A percentile compares a stretch with the other conserved stretches of the same genome.
Conservation (phyloP, 2,113 vertebrate genomes). For the Phrynosoma platyrhinos region DNA sequence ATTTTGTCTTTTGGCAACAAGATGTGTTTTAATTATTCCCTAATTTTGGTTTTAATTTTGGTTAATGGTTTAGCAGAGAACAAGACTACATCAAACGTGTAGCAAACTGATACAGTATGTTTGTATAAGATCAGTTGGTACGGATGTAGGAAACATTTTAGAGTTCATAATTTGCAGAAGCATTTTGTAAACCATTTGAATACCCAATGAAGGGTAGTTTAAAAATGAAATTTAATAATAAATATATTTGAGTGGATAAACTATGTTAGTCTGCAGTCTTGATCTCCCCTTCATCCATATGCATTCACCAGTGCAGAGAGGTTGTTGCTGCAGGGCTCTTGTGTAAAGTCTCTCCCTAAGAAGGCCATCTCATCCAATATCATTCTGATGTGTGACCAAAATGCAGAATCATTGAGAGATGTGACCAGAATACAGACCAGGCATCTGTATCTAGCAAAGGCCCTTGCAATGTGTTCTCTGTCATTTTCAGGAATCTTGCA, state of each 20-base stretch:
- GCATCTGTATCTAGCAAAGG: neutral
- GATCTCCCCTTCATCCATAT: neutral
- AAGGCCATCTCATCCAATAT: neutral
- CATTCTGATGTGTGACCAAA: too few species aligned
- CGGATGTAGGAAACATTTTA: neutral
- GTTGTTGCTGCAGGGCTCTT: neutral
- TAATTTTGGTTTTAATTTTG: neutral
- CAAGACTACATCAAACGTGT: slow-evolving; percentile 5
- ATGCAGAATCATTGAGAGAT: neutral
- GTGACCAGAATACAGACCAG: neutral
- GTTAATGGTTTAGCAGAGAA: neutral
- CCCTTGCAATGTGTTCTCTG: too few species aligned
- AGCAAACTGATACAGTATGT: neutral
- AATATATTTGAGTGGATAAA: neutral
- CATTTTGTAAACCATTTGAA: too few species aligned
- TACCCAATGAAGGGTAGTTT: neutral
- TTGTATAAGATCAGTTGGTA: neutral
- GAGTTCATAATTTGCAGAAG: neutral
- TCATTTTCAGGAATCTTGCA: neutral
- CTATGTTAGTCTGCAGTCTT: neutral
- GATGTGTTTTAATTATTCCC: neutral
- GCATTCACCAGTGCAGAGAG: neutral
- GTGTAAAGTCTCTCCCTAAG: neutral
- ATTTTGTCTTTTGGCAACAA: neutral
- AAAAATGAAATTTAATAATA: neutral